Percentiles rank a stretch among this genome's conserved stretches.
These are phyloP conservation scores for Hydropotes inermis DNA, from an alignment of 2,113 vertebrate genomes.

Conservation along the genomic window DNA sequence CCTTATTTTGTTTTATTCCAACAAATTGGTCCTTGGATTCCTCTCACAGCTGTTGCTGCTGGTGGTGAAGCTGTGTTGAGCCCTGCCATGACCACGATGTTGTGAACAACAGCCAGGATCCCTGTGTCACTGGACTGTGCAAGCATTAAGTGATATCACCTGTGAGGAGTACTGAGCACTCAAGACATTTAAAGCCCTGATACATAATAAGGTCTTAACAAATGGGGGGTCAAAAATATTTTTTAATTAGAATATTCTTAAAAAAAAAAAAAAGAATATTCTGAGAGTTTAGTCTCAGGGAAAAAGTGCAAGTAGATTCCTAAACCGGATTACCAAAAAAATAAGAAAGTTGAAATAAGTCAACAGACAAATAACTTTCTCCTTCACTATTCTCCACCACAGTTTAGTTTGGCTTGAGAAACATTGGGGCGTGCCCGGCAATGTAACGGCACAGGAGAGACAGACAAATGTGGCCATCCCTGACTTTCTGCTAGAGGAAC, in stretches of 20 bases:
- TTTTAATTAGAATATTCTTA: not conserved
- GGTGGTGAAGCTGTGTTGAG: not conserved
- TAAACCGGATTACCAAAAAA: not conserved
- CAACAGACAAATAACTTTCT: not conserved
- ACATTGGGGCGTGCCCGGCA: not conserved
- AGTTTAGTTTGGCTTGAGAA: not conserved
- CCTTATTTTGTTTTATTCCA: constrained; percentile 61
- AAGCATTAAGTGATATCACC: not conserved
- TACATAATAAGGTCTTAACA: not conserved
- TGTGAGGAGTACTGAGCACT: not conserved
- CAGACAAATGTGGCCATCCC: not conserved
- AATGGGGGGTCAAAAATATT: not conserved
- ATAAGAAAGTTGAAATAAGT: not conserved
- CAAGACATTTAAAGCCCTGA: not conserved
- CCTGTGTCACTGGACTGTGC: not conserved
- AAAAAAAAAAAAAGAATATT: not conserved
- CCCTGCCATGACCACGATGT: not conserved
- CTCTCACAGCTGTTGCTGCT: constrained; percentile 50
- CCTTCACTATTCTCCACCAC: not conserved
- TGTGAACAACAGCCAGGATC: not conserved
- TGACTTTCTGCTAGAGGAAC: not conserved
- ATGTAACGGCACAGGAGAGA: not conserved
- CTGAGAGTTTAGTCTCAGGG: not conserved
- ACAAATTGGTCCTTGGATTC: constrained; percentile 63
- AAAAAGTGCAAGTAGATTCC: not conserved